Base-by-base conservation (phyloP, 2,797 vertebrate genomes). In the Cichlasoma orientale region DNA sequence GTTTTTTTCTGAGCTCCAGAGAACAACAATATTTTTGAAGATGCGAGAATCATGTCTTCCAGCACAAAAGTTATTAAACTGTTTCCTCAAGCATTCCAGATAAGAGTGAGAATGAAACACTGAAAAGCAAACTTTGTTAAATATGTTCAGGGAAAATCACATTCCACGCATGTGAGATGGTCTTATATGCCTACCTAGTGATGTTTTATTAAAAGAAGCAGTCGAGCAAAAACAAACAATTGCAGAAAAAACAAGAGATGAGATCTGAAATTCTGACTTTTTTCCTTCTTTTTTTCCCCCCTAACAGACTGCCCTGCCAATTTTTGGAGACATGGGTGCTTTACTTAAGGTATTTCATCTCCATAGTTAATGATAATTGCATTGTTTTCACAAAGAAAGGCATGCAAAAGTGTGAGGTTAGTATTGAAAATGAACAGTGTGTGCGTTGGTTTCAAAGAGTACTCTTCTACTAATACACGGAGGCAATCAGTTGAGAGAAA, bases 291-390 rank as follows among this genome's bases (percentile, higher is more conserved):
- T 63, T 8, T 63, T 25, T 44, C 9, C 8, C 16, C 89, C 80
- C 83, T 93, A 90, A 90, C 92, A 99, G 98, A 96, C 97, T 81
- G 97, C 98, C 66, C 94, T 99, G 87, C 98, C 98, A 47, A 97
- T 99, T 72, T 93, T 98, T 82, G 97, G 97, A 94, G 98, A 99
- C 85, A 96, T 97, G 86, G 95, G 97, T 36, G 90, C 96, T 86
- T 88, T 97, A 82, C 88, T 99, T 38, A 99, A 99, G 98, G 98
- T 99, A 98, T 56, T 79, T 78, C 33, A 63, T 56, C 78, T 38
- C 79, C 61, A 4, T 47, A 56, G 63, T 79, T 57, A 47, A 74
- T 63, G 56, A 68, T 54, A 72, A 75, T 83, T 66, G 68, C 25
- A 85, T 13, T 9, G 41, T 82, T 88, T 84, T 59, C 4, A 52